Evolutionary conservation across 2,888 invertebrate genomes (phyloP), one percentile per base, ranked within the genome.

Genomic region (Gortyna flavago): DNA sequence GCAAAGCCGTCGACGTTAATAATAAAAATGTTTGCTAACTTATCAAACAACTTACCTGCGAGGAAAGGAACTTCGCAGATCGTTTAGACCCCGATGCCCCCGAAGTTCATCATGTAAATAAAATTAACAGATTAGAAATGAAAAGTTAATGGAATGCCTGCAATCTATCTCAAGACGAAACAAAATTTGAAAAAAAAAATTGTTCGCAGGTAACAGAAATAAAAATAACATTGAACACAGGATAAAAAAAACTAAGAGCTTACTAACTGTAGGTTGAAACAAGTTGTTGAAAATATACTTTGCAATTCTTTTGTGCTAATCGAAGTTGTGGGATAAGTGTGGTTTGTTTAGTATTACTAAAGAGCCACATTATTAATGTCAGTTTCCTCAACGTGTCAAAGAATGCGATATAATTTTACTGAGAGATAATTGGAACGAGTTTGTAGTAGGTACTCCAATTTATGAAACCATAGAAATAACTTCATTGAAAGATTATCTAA

Each of bases 41-140:
- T 75, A 72, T 62, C 35, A 84, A 70, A 76, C n/a, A 83, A 94
- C 95, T 95, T 94, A 95, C 95, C 95, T 92, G 89, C 67, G 88
- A 86, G 86, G 89, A 89, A 89, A 91, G 87, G 87, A 90, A 90
- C 90, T 92, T 90, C 89, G 90, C 86, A 90, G 90, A 89, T 90
- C 85, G 90, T 87, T 87, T 89, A 89, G 88, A 91, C 86, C 89
- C 86, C 91, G 90, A 88, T 87, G 89, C 90, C 91, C 91, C 91
- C 92, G 91, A 87, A 90, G 93, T 93, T 91, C 89, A 88, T 90
- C 95, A 95, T 95, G 95, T 91, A 95, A 95, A 95, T 93, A 94
- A 95, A 95, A 95, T 93, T 86, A 90, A 91, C 87, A 89, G 79
- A 91, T 93, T 94, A 93, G 92, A 92, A 93, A 93, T 89, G 84